These are phyloP conservation scores for Chydorus sphaericus DNA, from an alignment of 2,888 invertebrate genomes.

Conservation along the genomic window DNA sequence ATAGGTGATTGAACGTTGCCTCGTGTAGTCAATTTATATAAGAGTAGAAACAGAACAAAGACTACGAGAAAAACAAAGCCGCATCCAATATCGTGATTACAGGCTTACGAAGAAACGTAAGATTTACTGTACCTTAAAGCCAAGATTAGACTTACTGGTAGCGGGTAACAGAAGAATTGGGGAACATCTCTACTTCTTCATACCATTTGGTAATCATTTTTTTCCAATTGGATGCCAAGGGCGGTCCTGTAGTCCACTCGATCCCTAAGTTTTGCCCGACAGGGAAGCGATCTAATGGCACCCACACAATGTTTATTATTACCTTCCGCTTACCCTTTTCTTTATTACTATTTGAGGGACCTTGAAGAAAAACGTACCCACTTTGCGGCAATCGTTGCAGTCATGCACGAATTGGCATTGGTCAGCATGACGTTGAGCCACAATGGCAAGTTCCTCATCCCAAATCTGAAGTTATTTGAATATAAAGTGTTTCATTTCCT, in stretches of 20 bases:
- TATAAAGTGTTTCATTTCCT: too few relatives aligned
- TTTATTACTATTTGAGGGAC: too few relatives aligned
- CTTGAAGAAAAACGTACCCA: constrained; percentile 21
- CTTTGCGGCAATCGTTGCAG: constrained; percentile 20
- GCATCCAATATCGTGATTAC: too few relatives aligned
- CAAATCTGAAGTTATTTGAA: too few relatives aligned
- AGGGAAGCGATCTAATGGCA: constrained; percentile 19
- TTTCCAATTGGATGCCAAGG: constrained; percentile 3
- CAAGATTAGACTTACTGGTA: constrained; percentile 5
- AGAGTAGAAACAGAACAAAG: too few relatives aligned
- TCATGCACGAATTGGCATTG: constrained; percentile 26
- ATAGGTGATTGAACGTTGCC: too few relatives aligned
- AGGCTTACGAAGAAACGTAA: too few relatives aligned
- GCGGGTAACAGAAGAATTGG: neutral
- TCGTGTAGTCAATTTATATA: too few relatives aligned
- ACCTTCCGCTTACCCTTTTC: too few relatives aligned
- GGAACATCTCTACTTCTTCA: constrained; percentile 15
- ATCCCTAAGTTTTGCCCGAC: constrained; percentile 20
- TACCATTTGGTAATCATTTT: constrained; percentile 14
- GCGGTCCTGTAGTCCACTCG: constrained; percentile 4
- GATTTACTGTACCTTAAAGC: too few relatives aligned
- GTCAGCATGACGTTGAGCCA: constrained; percentile 30
- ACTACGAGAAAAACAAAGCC: too few relatives aligned
- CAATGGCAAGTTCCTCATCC: constrained; percentile 28
- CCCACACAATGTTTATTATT: too few relatives aligned